These are phyloP conservation scores for Drosophila pegasa DNA, from an alignment of 2,888 invertebrate species.

Conservation along the genomic window DNA sequence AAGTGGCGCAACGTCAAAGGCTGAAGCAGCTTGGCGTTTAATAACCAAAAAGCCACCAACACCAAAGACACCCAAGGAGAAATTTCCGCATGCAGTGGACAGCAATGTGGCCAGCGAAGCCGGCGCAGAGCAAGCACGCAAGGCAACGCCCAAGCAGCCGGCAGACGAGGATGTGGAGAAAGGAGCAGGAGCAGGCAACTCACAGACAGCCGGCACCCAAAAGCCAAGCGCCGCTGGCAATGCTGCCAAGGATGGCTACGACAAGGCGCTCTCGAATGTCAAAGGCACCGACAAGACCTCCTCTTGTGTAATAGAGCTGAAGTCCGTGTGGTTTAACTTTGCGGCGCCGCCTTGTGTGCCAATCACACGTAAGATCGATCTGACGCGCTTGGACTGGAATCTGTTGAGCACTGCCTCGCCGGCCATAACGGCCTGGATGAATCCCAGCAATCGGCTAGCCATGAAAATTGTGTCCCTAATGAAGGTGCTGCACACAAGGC, in stretches of 20 bases:
- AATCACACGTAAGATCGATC: slow-evolving; percentile 97
- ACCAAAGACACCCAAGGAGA: slow-evolving; percentile 87
- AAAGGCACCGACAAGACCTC: slow-evolving; percentile 90
- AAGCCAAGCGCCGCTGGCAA: slow-evolving; percentile 35
- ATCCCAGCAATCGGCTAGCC: slow-evolving; percentile 95
- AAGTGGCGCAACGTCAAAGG: slow-evolving; percentile 81
- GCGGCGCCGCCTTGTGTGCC: slow-evolving; percentile 98
- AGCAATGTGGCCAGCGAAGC: slow-evolving; percentile 77
- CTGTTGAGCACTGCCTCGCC: slow-evolving; percentile 97
- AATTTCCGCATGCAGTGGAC: slow-evolving; percentile 83
- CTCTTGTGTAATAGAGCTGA: slow-evolving; percentile 94
- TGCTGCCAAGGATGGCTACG: slow-evolving; percentile 75
- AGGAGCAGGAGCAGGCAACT: slow-evolving; percentile 35
- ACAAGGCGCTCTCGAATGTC: slow-evolving; percentile 86
- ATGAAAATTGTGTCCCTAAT: slow-evolving; percentile 93
- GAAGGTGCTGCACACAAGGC: slow-evolving; percentile 91
- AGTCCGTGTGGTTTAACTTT: slow-evolving; percentile 98
- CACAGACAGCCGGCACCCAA: slow-evolving; percentile 38
- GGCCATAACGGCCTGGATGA: slow-evolving; percentile 99
- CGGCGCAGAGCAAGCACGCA: slow-evolving; percentile 50
- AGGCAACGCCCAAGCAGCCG: slow-evolving; percentile 60
- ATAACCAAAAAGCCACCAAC: slow-evolving; percentile 86
- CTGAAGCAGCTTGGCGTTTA: slow-evolving; percentile 84
- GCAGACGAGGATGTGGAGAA: slow-evolving; percentile 85
- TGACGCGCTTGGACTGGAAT: slow-evolving; percentile 98